phyloP scores from a whole-genome alignment of 2,888 invertebrate species.

The Heliconius hortense region DNA sequence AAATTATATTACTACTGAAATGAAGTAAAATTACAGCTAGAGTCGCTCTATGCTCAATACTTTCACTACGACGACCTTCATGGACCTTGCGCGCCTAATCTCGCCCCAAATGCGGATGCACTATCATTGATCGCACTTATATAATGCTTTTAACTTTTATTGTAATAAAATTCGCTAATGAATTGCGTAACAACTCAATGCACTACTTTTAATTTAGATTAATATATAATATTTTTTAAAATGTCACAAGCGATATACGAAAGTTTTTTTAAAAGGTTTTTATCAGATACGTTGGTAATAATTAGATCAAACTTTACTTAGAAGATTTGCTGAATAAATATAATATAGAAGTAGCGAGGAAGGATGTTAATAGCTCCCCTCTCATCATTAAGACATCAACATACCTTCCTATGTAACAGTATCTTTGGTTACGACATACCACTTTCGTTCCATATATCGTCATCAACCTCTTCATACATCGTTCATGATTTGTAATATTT shows the following conservation, averaged over 20 bases:
- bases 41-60: constrained; percentile 33
- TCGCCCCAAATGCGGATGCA: constrained; percentile 36
- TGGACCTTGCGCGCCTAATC: constrained; percentile 43
- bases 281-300: not conserved
- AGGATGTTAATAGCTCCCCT: not conserved
- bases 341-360: not conserved
- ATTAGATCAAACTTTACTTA: not conserved
- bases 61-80: constrained; percentile 45
- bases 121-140: constrained; percentile 38
- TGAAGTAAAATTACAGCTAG: constrained; percentile 4
- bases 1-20: not conserved
- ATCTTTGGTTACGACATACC: constrained; percentile 1
- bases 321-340: not conserved
- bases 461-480: not conserved
- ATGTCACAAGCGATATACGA: not conserved
- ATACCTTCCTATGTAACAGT: not conserved
- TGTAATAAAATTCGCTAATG: constrained; percentile 28
- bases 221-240: not conserved
- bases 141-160: constrained; percentile 33
- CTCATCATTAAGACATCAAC: not conserved
- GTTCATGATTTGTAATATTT: not conserved
- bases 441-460: not conserved
- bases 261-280: not conserved
- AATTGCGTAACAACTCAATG: constrained; percentile 16
- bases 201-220: constrained; percentile 8